Base-by-base conservation (phyloP, 2,888 invertebrate species). In the Dynastes tityus region DNA sequence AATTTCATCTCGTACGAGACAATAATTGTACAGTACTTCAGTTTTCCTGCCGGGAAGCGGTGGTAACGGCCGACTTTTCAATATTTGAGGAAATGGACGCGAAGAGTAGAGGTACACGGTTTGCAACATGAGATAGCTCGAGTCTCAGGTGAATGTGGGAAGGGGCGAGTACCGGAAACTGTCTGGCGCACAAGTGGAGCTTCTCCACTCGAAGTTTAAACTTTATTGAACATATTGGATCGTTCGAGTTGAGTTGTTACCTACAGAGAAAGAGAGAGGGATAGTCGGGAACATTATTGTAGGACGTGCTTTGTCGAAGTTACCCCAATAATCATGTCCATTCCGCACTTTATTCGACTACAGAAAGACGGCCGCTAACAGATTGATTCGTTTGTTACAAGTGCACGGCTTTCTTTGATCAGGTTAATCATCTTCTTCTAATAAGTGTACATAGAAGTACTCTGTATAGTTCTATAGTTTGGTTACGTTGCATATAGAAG, bases 191-290 rank as follows among this genome's bases (percentile, higher is more conserved):
- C 79, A 68, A 79, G 79, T 79, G 78, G 75, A 68, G 63, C 58
- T 79, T 53, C 82, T 71, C 64, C n/a, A 16, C 64, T 75, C 61
- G 76, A 78, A 81, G 65, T 78, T 80, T 80, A 82, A 82, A 82
- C 82, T 82, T 82, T 82, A 82, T 82, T 78, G 82, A 81, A 82
- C 81, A 82, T 82, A 82, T 82, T 80, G 81, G 79, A 81, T 78
- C 81, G 78, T 81, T 81, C 81, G 70, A 80, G 79, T 81, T 76
- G 79, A 79, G 79, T 80, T 79, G 81, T 75, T 78, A 58, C 76
- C 80, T 32, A 32, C 5, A 5, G 32, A 1, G 32, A 32, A 32
- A 32, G 64, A 65, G 22, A 45, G 45, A 45, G 45, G 11, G 45
- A 45, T 2, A 11, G 45, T 22, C 49, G 67, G 22, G 22, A 49